Evolutionary conservation across 2,113 vertebrate genomes (phyloP).

Genomic region (Anoura caudifer): DNA sequence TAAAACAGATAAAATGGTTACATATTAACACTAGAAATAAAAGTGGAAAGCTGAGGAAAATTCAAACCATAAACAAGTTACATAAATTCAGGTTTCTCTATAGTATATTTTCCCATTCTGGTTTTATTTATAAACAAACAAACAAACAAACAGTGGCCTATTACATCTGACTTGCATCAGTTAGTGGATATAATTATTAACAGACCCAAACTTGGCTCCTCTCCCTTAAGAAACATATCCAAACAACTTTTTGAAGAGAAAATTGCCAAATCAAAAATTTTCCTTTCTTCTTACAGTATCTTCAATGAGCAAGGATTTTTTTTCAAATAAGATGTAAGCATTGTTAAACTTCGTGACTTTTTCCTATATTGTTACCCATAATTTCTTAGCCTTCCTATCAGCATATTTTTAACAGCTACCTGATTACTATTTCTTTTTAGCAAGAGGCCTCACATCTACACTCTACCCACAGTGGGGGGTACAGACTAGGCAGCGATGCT

Average conservation of each 20-base stretch:
- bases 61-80: constrained; percentile 38
- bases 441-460: neutral
- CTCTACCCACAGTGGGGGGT: neutral
- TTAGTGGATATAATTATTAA: neutral
- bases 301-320: constrained; percentile 51
- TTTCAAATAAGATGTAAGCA: constrained; percentile 39
- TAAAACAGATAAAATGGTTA: constrained; percentile 21
- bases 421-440: constrained; percentile 11
- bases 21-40: constrained; percentile 32
- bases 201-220: constrained; percentile 59
- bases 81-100: constrained; percentile 30
- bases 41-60: constrained; percentile 42
- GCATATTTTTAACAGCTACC: constrained; percentile 15
- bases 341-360: constrained; percentile 31
- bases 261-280: constrained; percentile 64
- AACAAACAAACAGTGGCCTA: neutral
- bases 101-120: neutral
- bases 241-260: constrained; percentile 61
- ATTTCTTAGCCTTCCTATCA: neutral
- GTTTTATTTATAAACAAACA: neutral
- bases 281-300: constrained; percentile 59
- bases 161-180: constrained; percentile 30
- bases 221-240: constrained; percentile 59
- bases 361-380: neutral
- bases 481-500: neutral